These are phyloP conservation scores for Stenolophus ochropezus DNA, from an alignment of 2,888 invertebrate species.

Conservation along the genomic window DNA sequence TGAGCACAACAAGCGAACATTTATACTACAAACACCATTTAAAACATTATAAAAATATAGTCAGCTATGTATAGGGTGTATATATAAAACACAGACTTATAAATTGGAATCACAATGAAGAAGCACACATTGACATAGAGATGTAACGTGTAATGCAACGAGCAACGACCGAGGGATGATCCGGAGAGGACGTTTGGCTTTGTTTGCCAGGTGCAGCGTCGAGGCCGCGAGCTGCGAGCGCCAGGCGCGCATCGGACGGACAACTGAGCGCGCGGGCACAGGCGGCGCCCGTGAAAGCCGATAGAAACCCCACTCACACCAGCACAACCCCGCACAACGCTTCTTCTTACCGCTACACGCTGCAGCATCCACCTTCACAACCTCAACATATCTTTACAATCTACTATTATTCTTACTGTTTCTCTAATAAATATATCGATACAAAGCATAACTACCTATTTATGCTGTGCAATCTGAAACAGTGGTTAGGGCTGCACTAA, in stretches of 20 bases:
- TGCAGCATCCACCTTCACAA: not conserved
- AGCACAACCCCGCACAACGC: not conserved
- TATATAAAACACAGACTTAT: slow-evolving; percentile 51
- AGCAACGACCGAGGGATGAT: not conserved
- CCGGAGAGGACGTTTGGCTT: slow-evolving; percentile 7
- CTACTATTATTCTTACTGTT: too few species aligned
- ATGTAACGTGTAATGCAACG: too few species aligned
- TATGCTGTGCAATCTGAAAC: too few species aligned
- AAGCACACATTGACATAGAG: slow-evolving; percentile 38
- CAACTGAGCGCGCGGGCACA: slow-evolving; percentile 28
- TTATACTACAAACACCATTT: slow-evolving; percentile 32
- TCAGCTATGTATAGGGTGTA: slow-evolving; percentile 2
- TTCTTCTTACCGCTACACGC: too few species aligned
- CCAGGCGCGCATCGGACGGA: slow-evolving; percentile 40
- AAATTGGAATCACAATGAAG: slow-evolving; percentile 42
- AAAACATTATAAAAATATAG: slow-evolving; percentile 44
- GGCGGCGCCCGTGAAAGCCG: slow-evolving; percentile 67
- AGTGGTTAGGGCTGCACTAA: too few species aligned
- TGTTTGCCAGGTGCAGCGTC: slow-evolving; percentile 17
- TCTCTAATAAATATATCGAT: too few species aligned
- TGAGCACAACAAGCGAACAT: slow-evolving; percentile 32
- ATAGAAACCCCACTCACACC: slow-evolving; percentile 70
- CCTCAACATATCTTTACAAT: too few species aligned
- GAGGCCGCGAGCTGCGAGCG: slow-evolving; percentile 26
- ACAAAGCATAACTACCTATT: too few species aligned